Conservation (phyloP, 2,113 vertebrate genomes). For the Lamprotornis superbus region DNA sequence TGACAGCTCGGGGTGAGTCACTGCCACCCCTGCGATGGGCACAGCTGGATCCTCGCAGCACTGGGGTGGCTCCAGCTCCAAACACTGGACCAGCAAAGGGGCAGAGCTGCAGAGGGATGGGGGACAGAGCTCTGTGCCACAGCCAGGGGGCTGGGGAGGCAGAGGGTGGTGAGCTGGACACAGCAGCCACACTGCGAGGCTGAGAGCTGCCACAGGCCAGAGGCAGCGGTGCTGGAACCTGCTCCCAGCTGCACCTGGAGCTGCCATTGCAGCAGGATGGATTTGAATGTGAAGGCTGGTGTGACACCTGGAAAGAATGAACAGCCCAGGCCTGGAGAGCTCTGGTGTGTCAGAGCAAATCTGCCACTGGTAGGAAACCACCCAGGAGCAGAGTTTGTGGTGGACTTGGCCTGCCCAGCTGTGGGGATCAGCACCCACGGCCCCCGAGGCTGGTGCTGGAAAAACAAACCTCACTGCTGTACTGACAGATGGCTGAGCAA, state of each 20-base stretch:
- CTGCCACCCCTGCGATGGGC: rapidly evolving
- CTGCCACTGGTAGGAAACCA: neutral
- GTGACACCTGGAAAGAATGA: neutral
- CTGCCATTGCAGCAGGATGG: neutral
- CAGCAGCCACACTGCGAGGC: neutral
- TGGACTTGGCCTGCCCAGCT: neutral
- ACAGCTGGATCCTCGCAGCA: neutral
- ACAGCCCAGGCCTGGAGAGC: neutral
- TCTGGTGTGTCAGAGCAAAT: neutral
- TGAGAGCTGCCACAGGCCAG: neutral
- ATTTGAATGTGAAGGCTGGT: neutral
- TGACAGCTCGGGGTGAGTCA: neutral
- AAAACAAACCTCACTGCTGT: neutral
- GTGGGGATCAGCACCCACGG: neutral
- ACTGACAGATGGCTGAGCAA: neutral
- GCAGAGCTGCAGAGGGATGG: neutral
- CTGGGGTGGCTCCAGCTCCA: neutral
- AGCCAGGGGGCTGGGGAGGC: rapidly evolving
- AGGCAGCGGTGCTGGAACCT: neutral
- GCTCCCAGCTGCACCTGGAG: neutral
- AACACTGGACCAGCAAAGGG: neutral
- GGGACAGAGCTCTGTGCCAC: neutral
- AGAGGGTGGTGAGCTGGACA: neutral
- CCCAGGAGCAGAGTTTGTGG: neutral
- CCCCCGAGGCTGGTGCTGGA: neutral